These are phyloP conservation scores for Acanthoscelides obtectus DNA, from an alignment of 2,888 invertebrate species.

Conservation along the genomic window DNA sequence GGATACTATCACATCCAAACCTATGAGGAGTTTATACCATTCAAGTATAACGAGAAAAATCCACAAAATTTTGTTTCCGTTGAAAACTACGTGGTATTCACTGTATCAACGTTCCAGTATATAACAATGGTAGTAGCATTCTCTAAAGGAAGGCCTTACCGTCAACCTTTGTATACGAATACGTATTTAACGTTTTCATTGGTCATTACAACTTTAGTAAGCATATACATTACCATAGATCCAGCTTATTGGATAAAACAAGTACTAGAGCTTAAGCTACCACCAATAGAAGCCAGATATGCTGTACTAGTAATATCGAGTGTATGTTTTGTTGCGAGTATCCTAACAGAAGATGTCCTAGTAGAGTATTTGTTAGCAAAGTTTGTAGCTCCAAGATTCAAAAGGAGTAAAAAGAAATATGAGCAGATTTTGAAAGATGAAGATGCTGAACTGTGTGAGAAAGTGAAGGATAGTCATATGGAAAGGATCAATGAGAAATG, in stretches of 20 bases:
- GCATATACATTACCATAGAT: conserved; percentile 50
- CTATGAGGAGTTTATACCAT: conserved; percentile 56
- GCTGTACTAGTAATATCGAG: conserved; percentile 51
- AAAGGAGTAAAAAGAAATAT: conserved; percentile 28
- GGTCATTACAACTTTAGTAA: conserved; percentile 48
- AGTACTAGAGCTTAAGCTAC: conserved; percentile 63
- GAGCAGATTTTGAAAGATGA: conserved; percentile 20
- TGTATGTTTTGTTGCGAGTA: conserved; percentile 51
- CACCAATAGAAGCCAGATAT: conserved; percentile 49
- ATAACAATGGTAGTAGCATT: conserved; percentile 60
- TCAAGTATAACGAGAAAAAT: conserved; percentile 36
- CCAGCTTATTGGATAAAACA: conserved; percentile 48
- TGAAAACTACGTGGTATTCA: conserved; percentile 61
- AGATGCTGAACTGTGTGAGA: conserved; percentile 23
- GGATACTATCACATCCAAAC: conserved; percentile 50
- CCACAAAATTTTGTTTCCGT: conserved; percentile 43
- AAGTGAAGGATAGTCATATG: conserved; percentile 6
- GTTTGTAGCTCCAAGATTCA: conserved; percentile 50
- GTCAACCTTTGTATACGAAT: conserved; percentile 60
- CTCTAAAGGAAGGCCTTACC: conserved; percentile 63
- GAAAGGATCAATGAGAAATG: conserved; percentile 10
- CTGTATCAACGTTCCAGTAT: conserved; percentile 62
- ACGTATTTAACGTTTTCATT: conserved; percentile 50
- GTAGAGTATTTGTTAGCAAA: conserved; percentile 56
- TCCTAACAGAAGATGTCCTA: conserved; percentile 55